A percentile compares a stretch with the other conserved stretches of the same genome.
Conservation (phyloP, 2,113 vertebrate species). For the Sylvilagus bachmani region DNA sequence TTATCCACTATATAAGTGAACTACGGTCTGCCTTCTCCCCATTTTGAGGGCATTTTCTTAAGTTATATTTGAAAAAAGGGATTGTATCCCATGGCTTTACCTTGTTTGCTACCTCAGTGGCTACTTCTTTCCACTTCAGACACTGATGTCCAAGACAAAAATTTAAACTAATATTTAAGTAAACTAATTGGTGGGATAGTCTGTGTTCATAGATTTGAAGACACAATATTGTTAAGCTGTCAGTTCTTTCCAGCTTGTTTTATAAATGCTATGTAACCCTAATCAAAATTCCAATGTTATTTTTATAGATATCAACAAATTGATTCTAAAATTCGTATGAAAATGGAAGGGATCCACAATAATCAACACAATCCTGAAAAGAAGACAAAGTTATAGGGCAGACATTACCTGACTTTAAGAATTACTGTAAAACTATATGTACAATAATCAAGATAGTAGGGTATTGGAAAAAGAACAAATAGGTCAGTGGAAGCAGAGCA, state of each 20-base stretch:
- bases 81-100: background rate
- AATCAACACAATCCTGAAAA: background rate
- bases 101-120: background rate
- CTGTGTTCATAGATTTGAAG: background rate
- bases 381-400: background rate
- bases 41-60: constrained; percentile 32
- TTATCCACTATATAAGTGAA: background rate
- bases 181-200: background rate
- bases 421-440: background rate
- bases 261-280: background rate
- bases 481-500: background rate
- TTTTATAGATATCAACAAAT: background rate
- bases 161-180: background rate
- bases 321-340: background rate
- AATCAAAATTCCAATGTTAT: background rate
- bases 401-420: background rate
- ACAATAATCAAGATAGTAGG: background rate
- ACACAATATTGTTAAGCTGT: background rate
- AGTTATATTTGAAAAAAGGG: background rate
- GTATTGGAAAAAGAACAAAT: background rate
- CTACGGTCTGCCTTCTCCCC: background rate
- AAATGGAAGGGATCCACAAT: background rate
- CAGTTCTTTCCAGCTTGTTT: background rate
- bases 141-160: background rate
- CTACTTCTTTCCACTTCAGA: background rate